These are phyloP conservation scores for Chrysolina oricalcia DNA, from an alignment of 2,888 invertebrate genomes.

Conservation along the genomic window DNA sequence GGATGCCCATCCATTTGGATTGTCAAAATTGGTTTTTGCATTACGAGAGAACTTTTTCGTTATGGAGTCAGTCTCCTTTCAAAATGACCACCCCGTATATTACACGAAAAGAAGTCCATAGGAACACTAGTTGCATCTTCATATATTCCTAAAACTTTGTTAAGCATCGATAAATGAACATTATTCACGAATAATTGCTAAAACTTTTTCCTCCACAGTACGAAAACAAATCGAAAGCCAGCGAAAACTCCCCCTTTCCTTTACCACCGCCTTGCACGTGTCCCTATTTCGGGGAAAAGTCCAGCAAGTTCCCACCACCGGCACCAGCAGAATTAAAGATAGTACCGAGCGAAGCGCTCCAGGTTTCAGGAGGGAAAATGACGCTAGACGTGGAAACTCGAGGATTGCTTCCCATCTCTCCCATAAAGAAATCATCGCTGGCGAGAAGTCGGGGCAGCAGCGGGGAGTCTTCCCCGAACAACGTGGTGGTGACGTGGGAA, in stretches of 20 bases:
- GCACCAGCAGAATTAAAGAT: slow-evolving; percentile 70
- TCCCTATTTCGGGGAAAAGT: slow-evolving; percentile 84
- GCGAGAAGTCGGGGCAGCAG: slow-evolving; percentile 59
- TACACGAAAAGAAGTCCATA: no score
- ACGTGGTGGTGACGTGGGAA: slow-evolving; percentile 82
- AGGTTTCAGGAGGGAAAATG: slow-evolving; percentile 51
- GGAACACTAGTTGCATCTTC: no score
- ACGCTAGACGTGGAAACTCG: slow-evolving; percentile 64
- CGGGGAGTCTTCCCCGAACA: slow-evolving; percentile 63
- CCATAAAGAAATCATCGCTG: slow-evolving; percentile 63
- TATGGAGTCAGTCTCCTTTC: no score
- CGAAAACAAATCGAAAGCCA: slow-evolving; percentile 53
- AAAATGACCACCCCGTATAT: no score
- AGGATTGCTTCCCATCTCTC: slow-evolving; percentile 71
- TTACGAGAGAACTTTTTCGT: no score
- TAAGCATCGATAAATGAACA: no score
- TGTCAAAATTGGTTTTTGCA: no score
- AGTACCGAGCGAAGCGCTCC: slow-evolving; percentile 66
- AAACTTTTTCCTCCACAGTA: slow-evolving; percentile 58
- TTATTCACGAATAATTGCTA: neutral
- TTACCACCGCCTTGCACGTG: slow-evolving; percentile 87
- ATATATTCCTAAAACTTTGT: no score
- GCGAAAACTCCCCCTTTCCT: slow-evolving; percentile 69
- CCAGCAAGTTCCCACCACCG: slow-evolving; percentile 68
- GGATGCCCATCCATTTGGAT: no score